Evolutionary conservation across 1,140 invertebrate genomes (phyloP).

Genomic region (Cyclargus thomasi): DNA sequence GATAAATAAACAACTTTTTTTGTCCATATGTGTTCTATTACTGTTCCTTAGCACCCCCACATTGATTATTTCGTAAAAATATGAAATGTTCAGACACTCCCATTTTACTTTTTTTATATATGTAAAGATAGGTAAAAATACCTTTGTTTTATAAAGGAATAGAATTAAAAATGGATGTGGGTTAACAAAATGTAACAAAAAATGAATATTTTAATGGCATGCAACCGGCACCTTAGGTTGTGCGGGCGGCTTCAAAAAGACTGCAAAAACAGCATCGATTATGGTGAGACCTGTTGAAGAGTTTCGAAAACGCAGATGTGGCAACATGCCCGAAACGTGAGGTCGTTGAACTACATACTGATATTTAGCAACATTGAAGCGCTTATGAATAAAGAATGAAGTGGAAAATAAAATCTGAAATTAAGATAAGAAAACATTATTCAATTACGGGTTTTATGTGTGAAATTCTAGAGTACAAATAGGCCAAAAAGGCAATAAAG

Average conservation of each 20-base stretch:
- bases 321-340: background rate
- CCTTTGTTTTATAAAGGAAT: background rate
- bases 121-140: too few species aligned
- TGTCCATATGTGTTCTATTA: too few species aligned
- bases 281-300: background rate
- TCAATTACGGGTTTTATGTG: too few species aligned
- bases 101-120: too few species aligned
- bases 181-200: background rate
- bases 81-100: too few species aligned
- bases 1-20: too few species aligned
- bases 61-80: too few species aligned
- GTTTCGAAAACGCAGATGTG: background rate
- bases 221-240: background rate
- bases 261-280: constrained; percentile 8
- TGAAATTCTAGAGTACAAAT: background rate
- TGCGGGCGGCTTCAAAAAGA: background rate
- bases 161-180: background rate
- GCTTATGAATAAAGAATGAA: background rate
- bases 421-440: background rate
- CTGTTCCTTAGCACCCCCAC: too few species aligned
- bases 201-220: background rate
- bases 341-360: background rate
- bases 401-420: background rate
- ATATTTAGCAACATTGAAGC: background rate
- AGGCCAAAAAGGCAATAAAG: background rate